Evolutionary conservation across 2,797 vertebrate species (phyloP), one percentile per base, ranked within the genome.

Genomic region (Melanotaenia maccullochi): DNA sequence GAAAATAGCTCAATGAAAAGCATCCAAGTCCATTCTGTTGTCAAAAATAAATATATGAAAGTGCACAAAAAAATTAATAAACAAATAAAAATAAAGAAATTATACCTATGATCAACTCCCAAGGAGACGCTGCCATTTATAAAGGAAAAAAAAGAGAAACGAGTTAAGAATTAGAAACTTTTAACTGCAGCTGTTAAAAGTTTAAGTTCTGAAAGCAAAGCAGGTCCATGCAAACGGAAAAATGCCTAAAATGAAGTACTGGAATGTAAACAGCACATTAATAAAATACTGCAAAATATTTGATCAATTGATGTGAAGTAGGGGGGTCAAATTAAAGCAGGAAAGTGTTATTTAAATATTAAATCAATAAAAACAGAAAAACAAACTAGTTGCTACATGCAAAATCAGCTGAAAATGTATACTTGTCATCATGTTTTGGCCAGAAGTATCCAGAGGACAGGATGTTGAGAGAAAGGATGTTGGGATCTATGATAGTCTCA

Each of bases 391-490:
- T 3, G 4, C 7, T 3, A 16, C 5, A 60, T 51, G 3, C 1
- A 56, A 57, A 38, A 38, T 20, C 2, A 5, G 51, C 20, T 1
- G 14, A 11, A 58, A 47, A 51, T 24, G 60, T 94, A 62, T 93
- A 99, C 98, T 98, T 96, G 94, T 99, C 98, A 0, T 98, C 97
- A 84, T 97, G 96, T 84, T 96, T 95, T 0, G 98, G 98, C 77
- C 93, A 95, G 78, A 97, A 94, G 79, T 98, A 98, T 60, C 96
- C 95, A 0, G 97, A 95, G 0, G 96, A 97, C 13, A 99, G 94
- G 86, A 99, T 98, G 92, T 99, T 99, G 89, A 99, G 95, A 11
- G 98, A 99, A 4, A 99, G 89, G 86, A 99, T 99, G 93, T 99
- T 99, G 72, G 98, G 98, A 82, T 99, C 98, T 0, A 99, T 97